phyloP scores from a whole-genome alignment of 1,140 invertebrate genomes.

The Pygmarrhopalites habei region DNA sequence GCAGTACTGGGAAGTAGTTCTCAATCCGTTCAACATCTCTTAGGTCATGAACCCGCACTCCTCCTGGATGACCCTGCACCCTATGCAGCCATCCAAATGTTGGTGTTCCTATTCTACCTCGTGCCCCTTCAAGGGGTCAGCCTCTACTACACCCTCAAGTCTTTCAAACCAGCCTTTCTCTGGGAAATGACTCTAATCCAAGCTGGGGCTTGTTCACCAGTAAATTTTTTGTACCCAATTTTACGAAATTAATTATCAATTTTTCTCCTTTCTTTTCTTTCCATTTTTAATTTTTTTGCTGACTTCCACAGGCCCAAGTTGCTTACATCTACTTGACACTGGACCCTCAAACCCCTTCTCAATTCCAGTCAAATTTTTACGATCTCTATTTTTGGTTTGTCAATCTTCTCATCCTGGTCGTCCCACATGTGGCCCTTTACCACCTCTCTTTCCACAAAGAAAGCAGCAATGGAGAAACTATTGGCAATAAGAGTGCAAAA shows the following conservation, averaged over 20 bases:
- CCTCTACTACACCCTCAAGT: conserved; percentile 13
- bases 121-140: conserved; percentile 26
- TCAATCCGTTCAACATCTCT: conserved; percentile 4
- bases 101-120: conserved; percentile 31
- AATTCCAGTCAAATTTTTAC: conserved; percentile 11
- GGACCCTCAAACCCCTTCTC: conserved; percentile 20
- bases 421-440: conserved; percentile 28
- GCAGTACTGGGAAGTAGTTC: conserved; percentile 11
- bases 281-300: too few relatives aligned
- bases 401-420: conserved; percentile 26
- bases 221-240: conserved; percentile 8
- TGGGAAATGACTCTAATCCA: conserved; percentile 35
- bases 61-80: conserved; percentile 32
- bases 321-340: conserved; percentile 21
- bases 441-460: conserved; percentile 1
- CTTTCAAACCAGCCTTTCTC: conserved; percentile 20
- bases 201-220: conserved; percentile 32
- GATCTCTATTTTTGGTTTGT: conserved; percentile 27
- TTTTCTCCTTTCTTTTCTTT: not conserved
- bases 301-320: conserved; percentile 33
- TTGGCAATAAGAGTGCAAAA: too few relatives aligned
- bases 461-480: too few relatives aligned
- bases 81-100: conserved; percentile 28
- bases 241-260: too few relatives aligned
- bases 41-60: conserved; percentile 27